Evolutionary conservation across 1,140 invertebrate species (phyloP).

Genomic region (Maconellicoccus hirsutus): DNA sequence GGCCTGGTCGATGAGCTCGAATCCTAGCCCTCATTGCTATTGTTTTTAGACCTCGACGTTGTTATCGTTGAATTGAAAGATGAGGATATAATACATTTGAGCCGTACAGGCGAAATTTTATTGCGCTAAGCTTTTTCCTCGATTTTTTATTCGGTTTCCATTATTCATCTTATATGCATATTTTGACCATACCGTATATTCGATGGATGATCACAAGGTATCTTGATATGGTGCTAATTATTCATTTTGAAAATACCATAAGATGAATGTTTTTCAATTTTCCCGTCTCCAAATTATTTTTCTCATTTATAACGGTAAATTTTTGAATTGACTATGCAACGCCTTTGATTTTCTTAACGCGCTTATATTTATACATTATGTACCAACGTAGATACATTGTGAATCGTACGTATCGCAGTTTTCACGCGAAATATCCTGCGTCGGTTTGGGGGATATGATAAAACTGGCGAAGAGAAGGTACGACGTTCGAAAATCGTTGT

Average conservation of each 20-base stretch:
- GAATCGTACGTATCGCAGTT: too few species aligned
- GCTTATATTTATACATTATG: background rate
- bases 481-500: constrained; percentile 12
- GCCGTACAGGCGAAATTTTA: background rate
- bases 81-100: background rate
- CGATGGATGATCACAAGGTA: too few species aligned
- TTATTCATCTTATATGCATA: background rate
- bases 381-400: too few species aligned
- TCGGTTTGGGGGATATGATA: background rate
- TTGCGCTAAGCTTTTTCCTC: background rate
- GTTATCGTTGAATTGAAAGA: background rate
- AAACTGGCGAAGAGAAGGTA: background rate
- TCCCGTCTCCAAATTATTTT: too few species aligned
- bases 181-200: too few species aligned
- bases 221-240: too few species aligned
- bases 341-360: background rate
- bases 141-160: background rate
- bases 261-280: too few species aligned
- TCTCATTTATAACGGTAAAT: too few species aligned
- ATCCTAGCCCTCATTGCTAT: constrained; percentile 1
- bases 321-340: background rate
- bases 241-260: too few species aligned
- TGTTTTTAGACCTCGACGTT: background rate
- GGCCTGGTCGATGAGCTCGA: background rate
- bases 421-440: background rate